Conservation (phyloP, 1,140 invertebrate genomes). For the Leptopilina clavipes region DNA sequence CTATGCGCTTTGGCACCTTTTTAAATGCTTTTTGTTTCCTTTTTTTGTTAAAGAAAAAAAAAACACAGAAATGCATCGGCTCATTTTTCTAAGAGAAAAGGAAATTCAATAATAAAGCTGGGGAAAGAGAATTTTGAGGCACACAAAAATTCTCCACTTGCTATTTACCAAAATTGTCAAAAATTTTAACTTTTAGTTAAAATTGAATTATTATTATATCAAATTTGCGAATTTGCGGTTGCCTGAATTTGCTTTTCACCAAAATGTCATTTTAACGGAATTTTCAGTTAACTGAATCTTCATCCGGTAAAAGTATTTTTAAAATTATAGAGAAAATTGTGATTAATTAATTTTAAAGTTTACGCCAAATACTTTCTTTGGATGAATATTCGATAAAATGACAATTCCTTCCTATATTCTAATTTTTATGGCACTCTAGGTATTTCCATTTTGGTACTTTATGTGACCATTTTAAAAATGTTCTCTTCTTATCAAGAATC, state of each 20-base stretch:
- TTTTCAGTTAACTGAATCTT: too few species aligned
- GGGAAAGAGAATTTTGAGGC: conserved; percentile 20
- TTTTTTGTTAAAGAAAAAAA: not conserved
- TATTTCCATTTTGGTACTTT: conserved; percentile 2
- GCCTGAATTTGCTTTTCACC: not conserved
- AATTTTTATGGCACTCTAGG: conserved; percentile 12
- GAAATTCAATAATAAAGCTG: conserved; percentile 3
- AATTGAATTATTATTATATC: too few species aligned
- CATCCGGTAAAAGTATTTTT: too few species aligned
- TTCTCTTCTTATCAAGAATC: conserved; percentile 50
- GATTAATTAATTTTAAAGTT: too few species aligned
- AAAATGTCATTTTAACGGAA: too few species aligned
- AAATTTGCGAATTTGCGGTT: too few species aligned
- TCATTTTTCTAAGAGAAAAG: not conserved
- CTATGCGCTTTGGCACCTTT: conserved; percentile 61
- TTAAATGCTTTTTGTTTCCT: conserved; percentile 42
- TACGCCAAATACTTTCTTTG: too few species aligned
- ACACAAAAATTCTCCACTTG: too few species aligned
- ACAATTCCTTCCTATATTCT: not conserved
- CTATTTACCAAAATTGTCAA: too few species aligned
- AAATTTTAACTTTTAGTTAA: too few species aligned
- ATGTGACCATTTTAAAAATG: not conserved
- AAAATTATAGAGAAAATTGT: too few species aligned
- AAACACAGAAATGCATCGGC: conserved; percentile 14
- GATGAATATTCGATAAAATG: too few species aligned